Evolutionary conservation across 2,888 invertebrate species (phyloP), one percentile per base, ranked within the genome.

Genomic region (Subacronicta megacephala): DNA sequence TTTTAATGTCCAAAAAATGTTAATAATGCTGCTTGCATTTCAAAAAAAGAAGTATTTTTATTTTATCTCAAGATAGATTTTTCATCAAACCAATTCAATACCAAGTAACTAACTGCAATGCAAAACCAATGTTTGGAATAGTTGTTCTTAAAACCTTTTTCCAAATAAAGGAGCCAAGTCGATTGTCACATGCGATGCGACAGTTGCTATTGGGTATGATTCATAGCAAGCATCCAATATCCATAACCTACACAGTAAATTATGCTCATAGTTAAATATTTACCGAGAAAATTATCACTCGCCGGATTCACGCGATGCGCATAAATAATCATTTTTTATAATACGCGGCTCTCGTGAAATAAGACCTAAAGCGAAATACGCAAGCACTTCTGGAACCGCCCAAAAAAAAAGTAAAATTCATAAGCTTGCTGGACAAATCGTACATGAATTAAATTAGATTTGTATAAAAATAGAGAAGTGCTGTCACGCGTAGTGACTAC

Each of bases 331-430:
- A 26, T 10, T 26, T 4, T 2, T 57, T 20, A 43, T 16, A 1
- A 38, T 51, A 45, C 23, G 29, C 16, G 45, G 15, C 45, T 35
- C 33, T 10, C 13, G 15, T 38, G 10, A 35, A 56, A 42, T 20
- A 12, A 57, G 37, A 60, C 47, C 20, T 13, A 36, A 36, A 35
- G 10, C n/a, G 47, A 46, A 44, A 70, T 47, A 61, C 45, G 35
- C 18, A 45, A 36, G 43, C 33, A 20, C 33, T 52, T 45, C 29
- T 65, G 77, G 74, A 77, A 70, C 74, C 74, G 75, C 74, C 74
- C 74, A 70, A 71, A 62, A 63, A 26, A 59, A 60, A 43, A 54
- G 15, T 3, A 55, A 36, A 47, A 58, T 33, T 20, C 29, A 12
- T 41, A 29, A 44, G 38, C 16, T 9, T 44, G 45, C 9, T 37